Evolutionary conservation across 1,140 invertebrate genomes (phyloP), one percentile per base, ranked within the genome.

Genomic region (Varroa destructor): DNA sequence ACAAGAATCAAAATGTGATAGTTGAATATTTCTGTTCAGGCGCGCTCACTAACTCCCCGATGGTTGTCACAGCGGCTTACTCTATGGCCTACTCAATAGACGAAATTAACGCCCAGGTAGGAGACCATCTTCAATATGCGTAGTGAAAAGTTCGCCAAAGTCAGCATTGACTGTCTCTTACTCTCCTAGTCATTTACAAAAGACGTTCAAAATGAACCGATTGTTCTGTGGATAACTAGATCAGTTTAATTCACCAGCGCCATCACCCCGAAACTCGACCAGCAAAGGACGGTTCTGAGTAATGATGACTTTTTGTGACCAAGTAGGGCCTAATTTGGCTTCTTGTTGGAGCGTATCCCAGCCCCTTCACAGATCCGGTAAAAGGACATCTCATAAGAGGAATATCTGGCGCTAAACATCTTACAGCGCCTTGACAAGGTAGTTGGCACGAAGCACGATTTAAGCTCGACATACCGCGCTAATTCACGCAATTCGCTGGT

Each of bases 41-140:
- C 40, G 61, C 61, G 1, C 37, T 67, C 14, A 36, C 40, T 2
- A 37, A 67, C 8, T 12, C 40, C 12, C 61, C 2, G 40, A 40
- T 37, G 40, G 61, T 67, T 67, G 61, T 67, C 40, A 67, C 61
- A 40, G 61, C 61, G 40, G 61, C 61, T 14, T 37, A 67, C 46
- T 67, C 12, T 40, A 40, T 40, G 36, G 8, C 37, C 14, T 43
- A 36, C 40, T 2, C 61, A 37, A 1, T 37, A 3, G 12, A 12
- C 2, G 12, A n/a, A 40, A 37, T 67, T 1, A 12, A 12, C 2
- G 61, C 40, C 8, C 61, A 67, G 10, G 12, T 67, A 1, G 61
- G 61, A 40, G 14, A 40, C 40, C 61, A 67, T 37, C 10, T 43
- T 12, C 61, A 37, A 1, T 0, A 25, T 25, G 25, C 10, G 10